phyloP scores from a whole-genome alignment of 2,113 vertebrate species.

The Glaucidium brasilianum region DNA sequence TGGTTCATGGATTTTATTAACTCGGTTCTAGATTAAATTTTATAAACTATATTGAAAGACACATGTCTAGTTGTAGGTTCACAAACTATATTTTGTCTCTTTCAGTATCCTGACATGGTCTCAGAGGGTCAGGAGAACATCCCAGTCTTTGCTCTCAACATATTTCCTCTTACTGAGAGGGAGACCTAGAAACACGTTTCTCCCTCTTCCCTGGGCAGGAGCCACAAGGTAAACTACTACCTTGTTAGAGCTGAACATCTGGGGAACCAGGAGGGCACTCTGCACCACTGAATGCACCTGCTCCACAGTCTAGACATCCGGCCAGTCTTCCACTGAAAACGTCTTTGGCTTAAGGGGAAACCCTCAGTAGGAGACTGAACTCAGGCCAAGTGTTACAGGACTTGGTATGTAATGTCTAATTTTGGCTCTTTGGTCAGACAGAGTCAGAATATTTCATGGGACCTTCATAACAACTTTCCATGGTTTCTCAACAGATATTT shows the following conservation, averaged over 20 bases:
- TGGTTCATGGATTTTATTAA: background rate
- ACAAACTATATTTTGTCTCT: background rate
- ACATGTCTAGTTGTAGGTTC: background rate
- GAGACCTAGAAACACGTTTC: background rate
- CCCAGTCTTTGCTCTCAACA: background rate
- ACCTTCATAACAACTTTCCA: background rate
- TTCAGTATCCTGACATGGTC: background rate
- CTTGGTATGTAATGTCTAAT: background rate
- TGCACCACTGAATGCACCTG: background rate
- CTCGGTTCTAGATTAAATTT: background rate
- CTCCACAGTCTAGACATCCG: background rate
- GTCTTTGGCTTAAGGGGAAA: background rate
- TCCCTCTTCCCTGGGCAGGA: background rate
- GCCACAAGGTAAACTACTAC: background rate
- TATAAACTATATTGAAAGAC: background rate
- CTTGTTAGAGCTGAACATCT: background rate
- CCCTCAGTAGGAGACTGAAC: background rate
- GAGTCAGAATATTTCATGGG: background rate
- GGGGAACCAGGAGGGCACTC: rapidly evolving
- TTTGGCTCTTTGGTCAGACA: background rate
- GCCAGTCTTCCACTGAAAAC: background rate
- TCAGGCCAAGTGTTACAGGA: background rate
- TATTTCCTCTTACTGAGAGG: background rate
- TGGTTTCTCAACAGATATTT: background rate
- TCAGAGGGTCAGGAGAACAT: background rate